These are phyloP conservation scores for Trachythela sp. DNA, from an alignment of 64 coral and sea anemone genomes.

Conservation along the genomic window DNA sequence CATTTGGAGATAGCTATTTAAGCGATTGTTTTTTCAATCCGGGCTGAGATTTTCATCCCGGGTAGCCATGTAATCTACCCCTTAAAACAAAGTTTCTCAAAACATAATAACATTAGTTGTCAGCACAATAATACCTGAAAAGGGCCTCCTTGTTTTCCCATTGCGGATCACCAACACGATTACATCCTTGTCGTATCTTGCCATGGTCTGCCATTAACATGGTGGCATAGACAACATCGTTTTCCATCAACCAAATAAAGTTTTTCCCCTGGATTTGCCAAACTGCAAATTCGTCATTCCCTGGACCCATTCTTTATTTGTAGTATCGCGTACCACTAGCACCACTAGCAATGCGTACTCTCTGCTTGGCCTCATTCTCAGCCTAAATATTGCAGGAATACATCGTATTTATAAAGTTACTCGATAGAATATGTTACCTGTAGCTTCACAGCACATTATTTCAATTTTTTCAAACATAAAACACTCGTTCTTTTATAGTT, in stretches of 20 bases:
- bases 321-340: too few relatives aligned
- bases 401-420: too few relatives aligned
- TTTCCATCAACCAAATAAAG: neutral
- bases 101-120: neutral
- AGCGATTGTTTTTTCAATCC: too few relatives aligned
- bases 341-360: neutral
- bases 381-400: too few relatives aligned
- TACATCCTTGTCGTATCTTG: neutral
- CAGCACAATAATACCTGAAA: neutral
- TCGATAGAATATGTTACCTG: too few relatives aligned
- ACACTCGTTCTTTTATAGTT: neutral
- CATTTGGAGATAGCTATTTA: too few relatives aligned
- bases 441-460: neutral
- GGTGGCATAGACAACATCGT: neutral
- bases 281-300: conserved; percentile 53
- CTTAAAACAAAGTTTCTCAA: neutral
- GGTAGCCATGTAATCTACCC: too few relatives aligned
- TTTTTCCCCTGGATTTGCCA: conserved; percentile 24
- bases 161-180: neutral
- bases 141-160: conserved; percentile 27
- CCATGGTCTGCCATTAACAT: neutral
- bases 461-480: neutral
- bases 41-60: too few relatives aligned
- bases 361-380: too few relatives aligned
- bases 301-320: conserved; percentile 39